phyloP scores from a whole-genome alignment of 92 coral and sea anemone genomes.

The Umimayanthus kanabou region DNA sequence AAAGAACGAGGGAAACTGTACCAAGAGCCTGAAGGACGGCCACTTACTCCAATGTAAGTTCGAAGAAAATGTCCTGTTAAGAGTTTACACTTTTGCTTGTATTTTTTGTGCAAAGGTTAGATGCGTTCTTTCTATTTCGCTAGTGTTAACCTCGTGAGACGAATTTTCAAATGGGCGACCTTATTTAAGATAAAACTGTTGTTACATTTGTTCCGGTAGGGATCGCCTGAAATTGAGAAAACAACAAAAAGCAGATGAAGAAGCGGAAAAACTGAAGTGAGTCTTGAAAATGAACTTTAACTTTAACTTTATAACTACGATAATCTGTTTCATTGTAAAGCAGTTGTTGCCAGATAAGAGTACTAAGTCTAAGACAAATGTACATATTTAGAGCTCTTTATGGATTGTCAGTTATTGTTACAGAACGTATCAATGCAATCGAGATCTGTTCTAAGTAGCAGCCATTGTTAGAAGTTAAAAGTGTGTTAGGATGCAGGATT shows the following conservation, averaged over 20 bases:
- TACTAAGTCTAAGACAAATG: too few species aligned
- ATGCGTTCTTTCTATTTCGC: background rate
- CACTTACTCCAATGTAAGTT: constrained; percentile 88
- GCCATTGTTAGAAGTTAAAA: too few species aligned
- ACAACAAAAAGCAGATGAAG: constrained; percentile 84
- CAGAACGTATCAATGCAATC: too few species aligned
- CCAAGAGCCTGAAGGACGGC: constrained; percentile 76
- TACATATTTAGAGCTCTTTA: too few species aligned
- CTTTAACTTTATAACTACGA: background rate
- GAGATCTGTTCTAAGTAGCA: too few species aligned
- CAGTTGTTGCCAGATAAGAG: background rate
- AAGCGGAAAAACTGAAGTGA: constrained; percentile 90
- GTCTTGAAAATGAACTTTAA: constrained; percentile 15
- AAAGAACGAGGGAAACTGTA: constrained; percentile 43
- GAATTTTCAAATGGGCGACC: too few species aligned
- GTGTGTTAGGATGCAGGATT: too few species aligned
- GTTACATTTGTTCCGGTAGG: constrained; percentile 40
- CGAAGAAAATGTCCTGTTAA: background rate
- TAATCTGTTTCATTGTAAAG: background rate
- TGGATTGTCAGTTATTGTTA: too few species aligned
- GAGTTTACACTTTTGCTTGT: too few species aligned
- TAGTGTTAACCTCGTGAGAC: background rate
- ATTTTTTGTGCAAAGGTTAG: background rate
- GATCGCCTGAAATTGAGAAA: constrained; percentile 82
- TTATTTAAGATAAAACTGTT: background rate